Evolutionary conservation across 2,797 vertebrate species (phyloP).

Genomic region (Argyrosomus regius): DNA sequence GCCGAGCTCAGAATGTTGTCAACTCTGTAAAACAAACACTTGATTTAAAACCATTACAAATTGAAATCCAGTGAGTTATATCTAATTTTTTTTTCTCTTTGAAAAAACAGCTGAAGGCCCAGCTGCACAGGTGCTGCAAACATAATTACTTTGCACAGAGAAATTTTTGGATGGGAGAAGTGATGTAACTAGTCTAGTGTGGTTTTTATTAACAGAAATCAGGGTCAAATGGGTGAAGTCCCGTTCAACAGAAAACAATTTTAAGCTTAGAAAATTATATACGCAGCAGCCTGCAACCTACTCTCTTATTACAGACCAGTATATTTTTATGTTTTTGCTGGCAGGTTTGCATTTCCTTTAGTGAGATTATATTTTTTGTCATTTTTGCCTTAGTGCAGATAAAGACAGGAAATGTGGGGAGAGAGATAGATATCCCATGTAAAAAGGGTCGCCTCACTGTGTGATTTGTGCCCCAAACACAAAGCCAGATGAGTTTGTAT

Average conservation of each 20-base stretch:
- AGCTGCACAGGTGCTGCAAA: neutral
- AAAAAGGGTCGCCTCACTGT: neutral
- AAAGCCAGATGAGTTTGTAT: neutral
- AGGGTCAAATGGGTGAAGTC: neutral
- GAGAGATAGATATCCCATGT: neutral
- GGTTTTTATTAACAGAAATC: neutral
- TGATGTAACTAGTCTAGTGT: neutral
- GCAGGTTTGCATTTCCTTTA: too few species aligned
- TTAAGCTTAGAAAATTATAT: neutral
- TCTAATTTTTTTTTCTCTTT: neutral
- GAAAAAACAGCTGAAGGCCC: neutral
- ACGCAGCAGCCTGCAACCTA: neutral
- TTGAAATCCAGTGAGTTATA: neutral
- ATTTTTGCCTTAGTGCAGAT: neutral
- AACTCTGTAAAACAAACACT: slow-evolving; percentile 10
- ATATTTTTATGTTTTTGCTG: too few species aligned
- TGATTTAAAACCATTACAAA: slow-evolving; percentile 18
- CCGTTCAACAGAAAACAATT: slow-evolving; percentile 2
- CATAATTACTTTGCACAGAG: neutral
- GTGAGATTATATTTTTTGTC: too few species aligned
- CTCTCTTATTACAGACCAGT: too few species aligned
- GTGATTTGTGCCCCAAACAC: neutral
- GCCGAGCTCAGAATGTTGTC: slow-evolving; percentile 18
- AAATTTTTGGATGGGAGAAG: neutral
- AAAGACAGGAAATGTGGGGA: neutral